Evolutionary conservation across 2,888 invertebrate species (phyloP).

Genomic region (Papilio demoleus): DNA sequence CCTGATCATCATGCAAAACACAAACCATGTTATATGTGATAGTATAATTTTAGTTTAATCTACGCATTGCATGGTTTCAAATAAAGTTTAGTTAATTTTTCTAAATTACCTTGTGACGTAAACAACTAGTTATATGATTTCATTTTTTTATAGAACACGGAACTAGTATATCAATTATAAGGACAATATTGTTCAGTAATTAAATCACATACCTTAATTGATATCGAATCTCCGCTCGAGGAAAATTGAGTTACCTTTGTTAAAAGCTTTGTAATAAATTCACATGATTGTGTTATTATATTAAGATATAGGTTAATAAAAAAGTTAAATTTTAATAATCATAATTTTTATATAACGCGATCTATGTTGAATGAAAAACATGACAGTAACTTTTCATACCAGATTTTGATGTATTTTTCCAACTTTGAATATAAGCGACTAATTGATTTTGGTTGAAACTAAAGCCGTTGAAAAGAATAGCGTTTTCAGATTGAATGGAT

Average conservation of each 20-base stretch:
- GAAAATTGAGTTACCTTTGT: conserved; percentile 9
- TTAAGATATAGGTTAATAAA: no score
- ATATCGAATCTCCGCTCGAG: conserved; percentile 3
- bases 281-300: neutral
- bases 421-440: neutral
- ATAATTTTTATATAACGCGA: no score
- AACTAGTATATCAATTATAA: neutral
- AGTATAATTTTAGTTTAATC: no score
- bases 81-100: no score
- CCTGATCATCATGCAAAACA: no score
- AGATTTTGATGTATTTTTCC: neutral
- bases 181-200: neutral
- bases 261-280: neutral
- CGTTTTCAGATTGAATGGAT: neutral
- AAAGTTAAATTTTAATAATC: no score
- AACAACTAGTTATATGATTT: neutral
- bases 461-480: neutral
- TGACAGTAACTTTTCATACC: neutral
- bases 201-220: neutral
- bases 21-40: no score
- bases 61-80: no score
- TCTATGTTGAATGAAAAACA: no score
- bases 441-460: neutral
- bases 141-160: no score
- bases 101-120: no score